phyloP scores from a whole-genome alignment of 2,888 invertebrate species.

The Athalia circularis region DNA sequence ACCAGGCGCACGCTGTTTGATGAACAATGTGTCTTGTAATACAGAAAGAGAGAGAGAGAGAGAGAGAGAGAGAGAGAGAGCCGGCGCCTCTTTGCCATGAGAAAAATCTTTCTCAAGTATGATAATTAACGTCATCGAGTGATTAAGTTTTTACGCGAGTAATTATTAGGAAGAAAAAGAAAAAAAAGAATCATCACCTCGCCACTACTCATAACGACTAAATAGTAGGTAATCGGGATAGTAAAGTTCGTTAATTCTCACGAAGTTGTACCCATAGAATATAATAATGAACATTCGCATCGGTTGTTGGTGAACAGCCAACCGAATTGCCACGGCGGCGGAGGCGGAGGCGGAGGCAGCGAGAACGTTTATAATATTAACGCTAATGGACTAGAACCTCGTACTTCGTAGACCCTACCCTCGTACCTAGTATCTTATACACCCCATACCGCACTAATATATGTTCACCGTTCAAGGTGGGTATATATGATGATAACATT shows the following conservation, averaged over 20 bases:
- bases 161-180: not conserved
- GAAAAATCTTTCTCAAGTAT: too few relatives aligned
- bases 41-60: constrained; percentile 47
- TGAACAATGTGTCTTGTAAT: constrained; percentile 22
- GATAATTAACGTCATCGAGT: too few relatives aligned
- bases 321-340: constrained; percentile 47
- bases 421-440: constrained; percentile 71
- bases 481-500: constrained; percentile 64
- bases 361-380: constrained; percentile 74
- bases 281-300: not conserved
- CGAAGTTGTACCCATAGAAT: too few relatives aligned
- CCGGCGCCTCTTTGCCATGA: too few relatives aligned
- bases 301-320: constrained; percentile 42
- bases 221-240: too few relatives aligned
- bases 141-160: too few relatives aligned
- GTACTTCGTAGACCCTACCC: not conserved
- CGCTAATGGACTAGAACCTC: constrained; percentile 70
- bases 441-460: constrained; percentile 56
- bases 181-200: not conserved
- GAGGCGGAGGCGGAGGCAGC: constrained; percentile 67
- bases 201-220: too few relatives aligned
- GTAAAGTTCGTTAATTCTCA: too few relatives aligned
- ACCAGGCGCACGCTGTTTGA: constrained; percentile 44
- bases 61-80: constrained; percentile 18
- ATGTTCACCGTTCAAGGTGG: constrained; percentile 19